Percentiles rank a stretch among this genome's conserved stretches.
Conservation (phyloP, 2,797 vertebrate genomes). For the Smutsia temminckii region DNA sequence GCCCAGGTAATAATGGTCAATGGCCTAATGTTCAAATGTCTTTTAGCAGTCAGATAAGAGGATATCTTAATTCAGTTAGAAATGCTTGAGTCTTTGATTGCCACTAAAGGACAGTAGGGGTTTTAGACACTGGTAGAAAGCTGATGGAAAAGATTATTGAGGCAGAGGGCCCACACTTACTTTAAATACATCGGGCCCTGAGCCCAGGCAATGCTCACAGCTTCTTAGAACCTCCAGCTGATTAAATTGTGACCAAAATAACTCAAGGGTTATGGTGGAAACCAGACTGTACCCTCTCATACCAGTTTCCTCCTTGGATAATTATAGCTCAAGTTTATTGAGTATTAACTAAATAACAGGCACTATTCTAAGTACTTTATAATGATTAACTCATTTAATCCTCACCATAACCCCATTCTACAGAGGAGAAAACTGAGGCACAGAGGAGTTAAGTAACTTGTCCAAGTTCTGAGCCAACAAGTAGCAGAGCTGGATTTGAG, state of each 20-base stretch:
- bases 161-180: background rate
- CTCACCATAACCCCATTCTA: background rate
- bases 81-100: conserved; percentile 35
- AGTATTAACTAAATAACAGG: conserved; percentile 44
- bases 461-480: conserved; percentile 26
- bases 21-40: conserved; percentile 10
- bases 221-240: background rate
- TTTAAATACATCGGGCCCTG: background rate
- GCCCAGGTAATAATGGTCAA: background rate
- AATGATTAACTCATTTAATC: conserved; percentile 27
- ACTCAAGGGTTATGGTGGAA: background rate
- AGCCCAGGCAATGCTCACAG: background rate
- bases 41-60: conserved; percentile 31
- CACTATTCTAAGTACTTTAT: conserved; percentile 14
- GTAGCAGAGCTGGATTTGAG: conserved; percentile 25
- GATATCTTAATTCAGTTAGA: conserved; percentile 43
- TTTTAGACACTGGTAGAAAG: background rate
- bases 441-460: conserved; percentile 17
- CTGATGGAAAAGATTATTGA: conserved; percentile 39
- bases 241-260: conserved; percentile 17
- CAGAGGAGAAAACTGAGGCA: conserved; percentile 38
- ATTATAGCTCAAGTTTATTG: conserved; percentile 14
- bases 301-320: conserved; percentile 21
- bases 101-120: background rate
- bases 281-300: background rate